phyloP scores from a whole-genome alignment of 2,113 vertebrate genomes.

The Cisticola juncidis region DNA sequence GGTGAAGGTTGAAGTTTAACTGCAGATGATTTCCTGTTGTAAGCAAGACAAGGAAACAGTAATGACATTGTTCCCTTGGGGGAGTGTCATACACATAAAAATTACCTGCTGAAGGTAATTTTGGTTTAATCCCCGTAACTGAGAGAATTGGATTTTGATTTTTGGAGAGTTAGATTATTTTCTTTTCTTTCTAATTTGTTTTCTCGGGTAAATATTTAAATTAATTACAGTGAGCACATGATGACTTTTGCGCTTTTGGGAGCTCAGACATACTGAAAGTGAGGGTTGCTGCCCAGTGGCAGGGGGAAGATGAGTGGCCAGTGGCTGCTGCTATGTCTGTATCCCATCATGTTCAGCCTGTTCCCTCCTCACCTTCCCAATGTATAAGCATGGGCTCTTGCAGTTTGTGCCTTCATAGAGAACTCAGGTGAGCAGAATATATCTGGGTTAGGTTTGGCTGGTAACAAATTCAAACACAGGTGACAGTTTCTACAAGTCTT shows the following conservation, averaged over 20 bases:
- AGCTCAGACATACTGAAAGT: background rate
- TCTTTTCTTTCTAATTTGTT: background rate
- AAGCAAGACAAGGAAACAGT: background rate
- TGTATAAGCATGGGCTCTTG: background rate
- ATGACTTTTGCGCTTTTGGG: background rate
- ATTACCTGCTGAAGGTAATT: background rate
- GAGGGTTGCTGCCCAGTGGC: background rate
- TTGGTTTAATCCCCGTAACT: background rate
- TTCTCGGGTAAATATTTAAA: background rate
- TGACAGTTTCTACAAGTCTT: background rate
- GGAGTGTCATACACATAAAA: background rate
- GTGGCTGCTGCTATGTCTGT: background rate
- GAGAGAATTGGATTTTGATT: background rate
- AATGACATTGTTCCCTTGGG: background rate
- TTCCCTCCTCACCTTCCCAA: fast-evolving
- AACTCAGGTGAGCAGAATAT: background rate
- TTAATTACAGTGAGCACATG: background rate
- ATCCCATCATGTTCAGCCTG: fast-evolving
- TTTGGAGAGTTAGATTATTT: background rate
- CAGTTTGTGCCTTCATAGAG: background rate
- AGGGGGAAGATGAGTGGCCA: fast-evolving
- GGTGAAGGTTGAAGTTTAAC: background rate
- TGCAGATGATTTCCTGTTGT: background rate
- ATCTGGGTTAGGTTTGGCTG: background rate
- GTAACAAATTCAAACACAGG: background rate